Percentiles rank a stretch among this genome's conserved stretches.
phyloP scores from a whole-genome alignment of 2,113 vertebrate genomes.

The Xiphophorus couchianus region DNA sequence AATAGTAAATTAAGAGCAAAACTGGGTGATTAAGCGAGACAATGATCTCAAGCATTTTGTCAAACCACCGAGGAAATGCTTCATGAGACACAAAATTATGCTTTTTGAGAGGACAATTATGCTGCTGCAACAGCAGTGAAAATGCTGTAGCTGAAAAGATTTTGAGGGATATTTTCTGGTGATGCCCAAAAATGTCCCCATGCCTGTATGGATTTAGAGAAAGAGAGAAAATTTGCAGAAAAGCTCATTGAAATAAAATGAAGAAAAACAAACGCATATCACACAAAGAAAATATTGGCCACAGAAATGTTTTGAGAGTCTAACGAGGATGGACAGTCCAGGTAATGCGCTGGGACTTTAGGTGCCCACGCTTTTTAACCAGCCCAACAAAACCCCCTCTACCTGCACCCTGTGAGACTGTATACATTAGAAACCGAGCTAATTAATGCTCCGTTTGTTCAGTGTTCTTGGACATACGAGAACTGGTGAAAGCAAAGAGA shows the following conservation, averaged over 20 bases:
- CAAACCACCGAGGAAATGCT: no score
- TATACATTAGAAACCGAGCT: slow-evolving; percentile 8
- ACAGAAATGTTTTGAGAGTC: neutral
- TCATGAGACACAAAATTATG: no score
- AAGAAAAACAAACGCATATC: neutral
- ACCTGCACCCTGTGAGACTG: neutral
- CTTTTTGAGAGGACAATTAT: no score
- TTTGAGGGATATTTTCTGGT: no score
- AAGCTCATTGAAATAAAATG: neutral
- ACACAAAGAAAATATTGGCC: neutral
- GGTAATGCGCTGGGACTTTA: slow-evolving; percentile 28
- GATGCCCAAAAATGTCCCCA: no score
- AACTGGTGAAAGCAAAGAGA: neutral
- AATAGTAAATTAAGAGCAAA: no score
- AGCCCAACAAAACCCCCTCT: slow-evolving; percentile 22
- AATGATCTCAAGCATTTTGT: no score
- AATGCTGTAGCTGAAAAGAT: no score
- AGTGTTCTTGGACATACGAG: slow-evolving; percentile 33
- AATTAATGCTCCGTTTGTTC: slow-evolving; percentile 37
- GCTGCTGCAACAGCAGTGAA: no score
- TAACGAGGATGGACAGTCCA: slow-evolving; percentile 23
- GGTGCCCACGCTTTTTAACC: slow-evolving; percentile 15
- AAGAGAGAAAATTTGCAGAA: neutral
- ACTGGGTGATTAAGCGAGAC: no score
- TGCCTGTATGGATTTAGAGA: no score